Base-by-base conservation (phyloP, 2,888 invertebrate species). In the Eupithecia exiguata region DNA sequence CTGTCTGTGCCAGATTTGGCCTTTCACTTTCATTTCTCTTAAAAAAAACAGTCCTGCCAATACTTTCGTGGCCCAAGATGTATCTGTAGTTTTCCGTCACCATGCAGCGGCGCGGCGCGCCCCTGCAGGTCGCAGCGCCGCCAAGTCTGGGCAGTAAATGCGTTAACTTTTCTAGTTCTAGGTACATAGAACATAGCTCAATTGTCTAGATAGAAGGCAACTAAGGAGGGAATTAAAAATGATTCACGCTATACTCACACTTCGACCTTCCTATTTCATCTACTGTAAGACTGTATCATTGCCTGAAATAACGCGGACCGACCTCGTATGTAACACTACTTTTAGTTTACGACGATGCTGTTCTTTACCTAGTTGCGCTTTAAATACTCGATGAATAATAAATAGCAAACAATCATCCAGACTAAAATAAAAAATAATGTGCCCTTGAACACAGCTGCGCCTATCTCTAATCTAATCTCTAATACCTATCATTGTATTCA, bases 241-340 rank as follows among this genome's bases (percentile, higher is more conserved):
- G 87, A 88, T 85, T 89, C 86, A 88, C 83, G 78, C 72, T 80
- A 73, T 81, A 78, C 82, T 79, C 83, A 80, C 79, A 77, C 76
- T 43, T 40, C 83, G 87, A 84, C 91, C 89, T 89, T 89, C 88
- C 82, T 75, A 61, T 69, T 69, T 69, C 38, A 61, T 80, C 79
- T 80, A 77, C 83, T 82, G 75, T 80, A 76, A 82, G 83, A 83
- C 82, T 84, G 86, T 89, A 90, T 91, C 92, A 90, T 85, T 81
- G 81, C 86, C 89, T 89, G 88, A 89, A 92, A 92, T 92, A 92
- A 87, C 89, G 67, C 80, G 81, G 81, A 80, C 82, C 84, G 87
- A 84, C 88, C 90, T 89, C 87, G 88, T 82, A 84, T 74, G 73
- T 72, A 76, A 84, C 67, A 80, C 86, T 85, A 85, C 83, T 80